Evolutionary conservation across 2,113 vertebrate species (phyloP).

Genomic region (Elephas maximus): DNA sequence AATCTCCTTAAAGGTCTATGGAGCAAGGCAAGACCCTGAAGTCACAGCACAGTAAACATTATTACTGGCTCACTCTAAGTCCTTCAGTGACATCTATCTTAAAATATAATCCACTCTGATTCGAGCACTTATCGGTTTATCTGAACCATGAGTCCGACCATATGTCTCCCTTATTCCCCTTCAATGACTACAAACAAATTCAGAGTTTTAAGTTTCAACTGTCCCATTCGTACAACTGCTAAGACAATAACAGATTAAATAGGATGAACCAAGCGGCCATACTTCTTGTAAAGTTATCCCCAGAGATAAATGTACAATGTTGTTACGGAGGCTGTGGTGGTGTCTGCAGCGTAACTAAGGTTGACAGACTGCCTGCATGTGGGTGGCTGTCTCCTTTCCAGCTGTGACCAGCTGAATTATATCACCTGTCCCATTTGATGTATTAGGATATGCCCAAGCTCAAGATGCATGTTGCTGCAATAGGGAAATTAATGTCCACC

Average conservation of each 20-base stretch:
- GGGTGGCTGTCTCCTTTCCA: constrained; percentile 94
- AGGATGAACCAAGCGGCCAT: constrained; percentile 85
- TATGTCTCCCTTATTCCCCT: not conserved
- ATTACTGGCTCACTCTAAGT: constrained; percentile 28
- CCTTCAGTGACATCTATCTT: constrained; percentile 56
- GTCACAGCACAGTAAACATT: not conserved
- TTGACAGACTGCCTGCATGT: constrained; percentile 93
- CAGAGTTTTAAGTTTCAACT: constrained; percentile 65
- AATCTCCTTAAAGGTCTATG: not conserved
- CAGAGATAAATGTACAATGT: constrained; percentile 88
- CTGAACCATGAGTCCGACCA: not conserved
- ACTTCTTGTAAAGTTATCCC: constrained; percentile 90
- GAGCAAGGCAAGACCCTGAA: constrained; percentile 48
- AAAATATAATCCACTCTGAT: constrained; percentile 38
- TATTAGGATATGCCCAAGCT: constrained; percentile 92
- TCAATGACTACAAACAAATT: constrained; percentile 30
- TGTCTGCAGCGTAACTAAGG: constrained; percentile 89
- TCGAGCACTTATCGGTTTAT: constrained; percentile 41
- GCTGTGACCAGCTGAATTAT: constrained; percentile 94
- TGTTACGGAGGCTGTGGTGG: constrained; percentile 89
- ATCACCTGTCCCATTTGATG: constrained; percentile 94
- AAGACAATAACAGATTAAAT: constrained; percentile 88
- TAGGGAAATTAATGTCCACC: constrained; percentile 94
- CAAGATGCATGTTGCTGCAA: constrained; percentile 92
- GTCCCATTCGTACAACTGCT: constrained; percentile 71